Evolutionary conservation across 2,888 invertebrate species (phyloP), one percentile per base, ranked within the genome.

Genomic region (Apodemia mormo): DNA sequence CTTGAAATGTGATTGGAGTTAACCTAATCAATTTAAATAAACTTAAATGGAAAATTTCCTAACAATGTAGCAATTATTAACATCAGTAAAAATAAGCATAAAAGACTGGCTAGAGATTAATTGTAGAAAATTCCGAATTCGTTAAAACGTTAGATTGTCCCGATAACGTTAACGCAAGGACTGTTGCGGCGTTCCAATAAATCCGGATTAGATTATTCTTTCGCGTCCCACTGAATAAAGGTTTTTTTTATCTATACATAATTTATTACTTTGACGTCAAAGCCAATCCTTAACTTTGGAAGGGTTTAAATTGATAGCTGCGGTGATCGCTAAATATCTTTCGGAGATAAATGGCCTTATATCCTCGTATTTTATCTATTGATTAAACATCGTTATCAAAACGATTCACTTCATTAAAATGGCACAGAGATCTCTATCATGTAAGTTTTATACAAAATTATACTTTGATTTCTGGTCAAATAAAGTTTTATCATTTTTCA

Each of bases 81-180:
- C 45, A 9, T 45, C n/a, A 14, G 14, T 49, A 49, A 49, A 49
- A 49, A 14, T 49, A 58, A 58, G 58, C 14, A 61, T 10, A 33
- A 61, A 40, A 65, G 68, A 82, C 77, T 79, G 14, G 79, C 77
- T 76, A 73, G 75, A 78, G 80, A 81, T 85, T 84, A 82, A 82
- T 86, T 82, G 83, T 8, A 40, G 40, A 40, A 40, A 40, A 40
- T 40, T 79, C 76, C 75, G 77, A 82, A 81, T 85, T 81, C 73
- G 70, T 80, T 77, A 85, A 88, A 88, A 86, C 89, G 85, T 86
- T 87, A 87, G 87, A 88, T 83, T 81, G 86, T 79, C 78, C 78
- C 75, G 76, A 78, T 78, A 75, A 76, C 81, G 81, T 85, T 82
- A 30, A 58, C 80, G 82, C 76, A 74, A 75, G 72, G 77, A 77